phyloP scores from a whole-genome alignment of 2,888 invertebrate species.

The Eristalis tenax region DNA sequence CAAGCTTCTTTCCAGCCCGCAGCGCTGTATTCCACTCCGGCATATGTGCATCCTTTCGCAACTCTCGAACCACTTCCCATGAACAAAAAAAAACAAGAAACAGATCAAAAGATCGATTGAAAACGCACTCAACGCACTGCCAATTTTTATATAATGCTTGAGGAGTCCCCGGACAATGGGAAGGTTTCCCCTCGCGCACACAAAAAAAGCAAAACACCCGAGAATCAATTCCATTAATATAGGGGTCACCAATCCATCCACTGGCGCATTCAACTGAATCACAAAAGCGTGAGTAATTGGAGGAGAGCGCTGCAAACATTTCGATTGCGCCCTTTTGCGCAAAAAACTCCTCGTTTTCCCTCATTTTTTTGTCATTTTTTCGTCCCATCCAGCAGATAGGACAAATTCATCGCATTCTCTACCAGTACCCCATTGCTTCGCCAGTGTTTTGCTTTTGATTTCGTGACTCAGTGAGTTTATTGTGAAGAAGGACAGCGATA shows the following conservation, averaged over 20 bases:
- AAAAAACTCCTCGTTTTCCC: conserved; percentile 74
- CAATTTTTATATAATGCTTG: conserved; percentile 38
- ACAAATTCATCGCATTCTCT: conserved; percentile 27
- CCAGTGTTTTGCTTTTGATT: conserved; percentile 56
- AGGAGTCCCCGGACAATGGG: conserved; percentile 34
- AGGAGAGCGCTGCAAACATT: conserved; percentile 79
- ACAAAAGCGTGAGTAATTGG: conserved; percentile 78
- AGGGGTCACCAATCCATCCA: conserved; percentile 67
- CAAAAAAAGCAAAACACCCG: neutral
- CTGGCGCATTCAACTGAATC: conserved; percentile 67
- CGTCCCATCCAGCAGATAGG: conserved; percentile 23
- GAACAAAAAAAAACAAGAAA: neutral
- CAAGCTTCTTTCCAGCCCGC: too few relatives aligned
- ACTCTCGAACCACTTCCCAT: too few relatives aligned
- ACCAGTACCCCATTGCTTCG: neutral
- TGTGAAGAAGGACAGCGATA: neutral
- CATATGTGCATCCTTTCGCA: too few relatives aligned
- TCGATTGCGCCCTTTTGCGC: conserved; percentile 74
- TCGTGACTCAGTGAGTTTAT: conserved; percentile 55
- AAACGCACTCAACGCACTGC: neutral
- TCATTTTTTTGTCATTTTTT: conserved; percentile 65
- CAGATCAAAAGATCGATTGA: neutral
- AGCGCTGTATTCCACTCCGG: too few relatives aligned
- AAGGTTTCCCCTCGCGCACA: conserved; percentile 15
- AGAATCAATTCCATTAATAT: conserved; percentile 63